phyloP scores from a whole-genome alignment of 2,113 vertebrate genomes.

The Notothenia rossii region DNA sequence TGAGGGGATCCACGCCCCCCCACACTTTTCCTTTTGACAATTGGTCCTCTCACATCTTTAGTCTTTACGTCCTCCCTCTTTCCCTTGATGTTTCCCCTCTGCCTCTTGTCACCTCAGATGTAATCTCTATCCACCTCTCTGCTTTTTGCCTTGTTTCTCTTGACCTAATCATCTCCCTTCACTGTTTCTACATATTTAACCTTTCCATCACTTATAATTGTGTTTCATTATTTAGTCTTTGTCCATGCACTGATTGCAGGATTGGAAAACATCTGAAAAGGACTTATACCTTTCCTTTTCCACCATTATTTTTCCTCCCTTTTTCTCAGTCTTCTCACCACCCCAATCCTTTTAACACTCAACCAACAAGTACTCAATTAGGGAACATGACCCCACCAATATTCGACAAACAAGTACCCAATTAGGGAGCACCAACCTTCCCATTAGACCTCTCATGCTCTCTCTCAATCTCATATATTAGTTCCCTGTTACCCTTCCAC shows the following conservation, averaged over 20 bases:
- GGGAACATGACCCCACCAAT: neutral
- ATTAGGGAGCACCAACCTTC: neutral
- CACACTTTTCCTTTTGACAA: constrained; percentile 27
- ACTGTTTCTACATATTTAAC: neutral
- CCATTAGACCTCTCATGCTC: neutral
- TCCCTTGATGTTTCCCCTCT: constrained; percentile 1
- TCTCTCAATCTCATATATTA: neutral
- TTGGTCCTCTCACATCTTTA: constrained; percentile 31
- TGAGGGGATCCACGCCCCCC: constrained; percentile 5
- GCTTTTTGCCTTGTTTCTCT: neutral
- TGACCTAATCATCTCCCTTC: neutral
- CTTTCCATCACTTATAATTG: neutral
- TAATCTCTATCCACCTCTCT: neutral
- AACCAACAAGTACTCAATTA: constrained; percentile 9
- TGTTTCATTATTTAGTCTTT: neutral
- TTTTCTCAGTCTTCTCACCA: neutral
- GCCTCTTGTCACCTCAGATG: constrained; percentile 32
- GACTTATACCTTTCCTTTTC: neutral
- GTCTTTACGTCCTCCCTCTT: neutral
- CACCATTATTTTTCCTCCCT: no score
- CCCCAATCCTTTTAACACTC: neutral
- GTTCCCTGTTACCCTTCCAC: no score
- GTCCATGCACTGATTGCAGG: neutral
- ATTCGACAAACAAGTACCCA: constrained; percentile 2
- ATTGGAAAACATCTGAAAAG: neutral